phyloP scores from a whole-genome alignment of 2,113 vertebrate genomes.

The Scopus umbretta region DNA sequence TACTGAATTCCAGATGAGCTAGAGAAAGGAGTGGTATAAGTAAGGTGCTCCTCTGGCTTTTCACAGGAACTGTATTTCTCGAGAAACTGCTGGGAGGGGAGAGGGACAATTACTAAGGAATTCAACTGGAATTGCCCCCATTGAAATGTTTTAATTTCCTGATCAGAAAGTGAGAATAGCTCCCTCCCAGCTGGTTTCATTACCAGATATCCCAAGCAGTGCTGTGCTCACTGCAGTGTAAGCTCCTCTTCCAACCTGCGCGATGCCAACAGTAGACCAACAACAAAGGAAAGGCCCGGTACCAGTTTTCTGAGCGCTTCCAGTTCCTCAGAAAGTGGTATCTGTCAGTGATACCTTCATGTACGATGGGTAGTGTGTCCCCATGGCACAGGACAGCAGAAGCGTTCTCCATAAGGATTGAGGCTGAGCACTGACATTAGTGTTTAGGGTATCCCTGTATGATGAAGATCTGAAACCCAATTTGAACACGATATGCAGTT shows the following conservation, averaged over 20 bases:
- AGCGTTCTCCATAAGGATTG: background rate
- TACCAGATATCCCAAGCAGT: background rate
- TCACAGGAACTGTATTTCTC: background rate
- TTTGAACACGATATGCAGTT: background rate
- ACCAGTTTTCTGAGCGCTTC: background rate
- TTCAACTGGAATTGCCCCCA: background rate
- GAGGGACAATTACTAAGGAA: background rate
- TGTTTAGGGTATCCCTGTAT: background rate
- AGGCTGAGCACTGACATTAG: background rate
- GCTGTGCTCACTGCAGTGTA: fast-evolving
- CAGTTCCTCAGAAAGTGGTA: background rate
- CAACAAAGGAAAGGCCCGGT: background rate
- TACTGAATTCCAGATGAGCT: background rate
- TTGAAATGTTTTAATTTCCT: background rate
- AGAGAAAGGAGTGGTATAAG: background rate
- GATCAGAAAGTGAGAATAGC: background rate
- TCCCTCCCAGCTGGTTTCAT: background rate
- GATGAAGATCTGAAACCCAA: background rate
- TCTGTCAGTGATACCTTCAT: background rate
- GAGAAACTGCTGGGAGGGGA: background rate
- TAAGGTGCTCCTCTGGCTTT: background rate
- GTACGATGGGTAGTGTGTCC: fast-evolving
- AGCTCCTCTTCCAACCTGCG: fast-evolving
- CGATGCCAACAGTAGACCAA: background rate
- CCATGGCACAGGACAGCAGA: background rate